Base-by-base conservation (phyloP, 2,888 invertebrate genomes). In the Phalangium opilio region DNA sequence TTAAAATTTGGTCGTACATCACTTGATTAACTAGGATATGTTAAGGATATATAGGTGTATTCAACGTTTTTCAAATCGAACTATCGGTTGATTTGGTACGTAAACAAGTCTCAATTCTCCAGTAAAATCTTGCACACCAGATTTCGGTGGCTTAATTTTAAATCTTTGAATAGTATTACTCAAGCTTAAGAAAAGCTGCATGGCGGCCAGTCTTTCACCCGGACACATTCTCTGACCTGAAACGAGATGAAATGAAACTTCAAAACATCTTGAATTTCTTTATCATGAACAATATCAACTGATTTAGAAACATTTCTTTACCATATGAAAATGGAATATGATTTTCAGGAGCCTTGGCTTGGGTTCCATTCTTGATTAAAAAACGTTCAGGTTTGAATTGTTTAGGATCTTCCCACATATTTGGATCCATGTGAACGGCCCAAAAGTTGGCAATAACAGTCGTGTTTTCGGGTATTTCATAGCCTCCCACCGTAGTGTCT, bases 331-430 rank as follows among this genome's bases (percentile, higher is more conserved):
- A 52, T 36, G 52, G 50, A 18, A 52, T 45, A 8, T 45, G 19
- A 14, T 33, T 41, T 34, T 44, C 45, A 7, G 19, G n/a, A n/a
- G 38, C 14, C 2, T 41, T 21, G 12, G 41, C 21, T n/a, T 47
- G 12, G 8, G 39, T 32, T 14, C 44, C 47, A 27, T 48, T 43
- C 5, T 44, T 44, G 14, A 39, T 27, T 4, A 54, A 41, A 42
- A 54, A 54, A 1, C 53, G 18, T 19, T 49, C 40, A 32, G 54
- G 54, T 33, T 51, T 43, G 36, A 51, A 54, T 12, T 15, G 15
- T 3, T 43, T 32, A 8, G 54, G 54, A 36, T 54, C 19, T 4
- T 40, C 44, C 45, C 46, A 54, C 17, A 47, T 21, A 2, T 38
- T 39, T 7, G 40, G 41, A 21, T 54, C 53, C 32, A 49, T 42